Percentiles rank a stretch among this genome's conserved stretches.
These are phyloP conservation scores for Notothenia rossii DNA, from an alignment of 2,113 vertebrate genomes.

Conservation along the genomic window DNA sequence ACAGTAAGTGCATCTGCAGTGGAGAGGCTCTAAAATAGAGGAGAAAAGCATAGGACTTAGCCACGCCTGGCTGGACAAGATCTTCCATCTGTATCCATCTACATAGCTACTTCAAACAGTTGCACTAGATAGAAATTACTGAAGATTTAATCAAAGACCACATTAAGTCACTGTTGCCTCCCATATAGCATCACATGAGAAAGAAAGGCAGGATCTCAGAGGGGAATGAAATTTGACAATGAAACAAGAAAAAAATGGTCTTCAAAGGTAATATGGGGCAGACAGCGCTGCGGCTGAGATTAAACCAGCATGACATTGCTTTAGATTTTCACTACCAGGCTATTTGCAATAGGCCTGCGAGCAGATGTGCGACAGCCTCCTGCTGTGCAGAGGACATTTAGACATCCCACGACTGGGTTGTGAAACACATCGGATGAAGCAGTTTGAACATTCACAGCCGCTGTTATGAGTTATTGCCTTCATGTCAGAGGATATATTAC, in stretches of 20 bases:
- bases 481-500: constrained; percentile 18
- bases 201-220: constrained; percentile 13
- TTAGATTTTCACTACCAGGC: constrained; percentile 18
- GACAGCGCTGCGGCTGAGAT: background rate
- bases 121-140: background rate
- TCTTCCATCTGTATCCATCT: background rate
- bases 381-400: constrained; percentile 30
- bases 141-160: background rate
- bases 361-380: constrained; percentile 37
- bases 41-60: constrained; percentile 4
- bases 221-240: constrained; percentile 6
- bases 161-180: background rate
- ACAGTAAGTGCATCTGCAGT: constrained; percentile 1
- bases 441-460: constrained; percentile 15
- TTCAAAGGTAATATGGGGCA: background rate
- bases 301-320: constrained; percentile 26
- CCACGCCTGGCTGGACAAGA: constrained; percentile 5
- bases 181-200: background rate
- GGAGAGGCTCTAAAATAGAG: constrained; percentile 20
- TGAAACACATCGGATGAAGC: constrained; percentile 38
- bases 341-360: constrained; percentile 14
- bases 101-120: background rate
- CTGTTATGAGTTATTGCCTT: constrained; percentile 27
- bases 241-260: constrained; percentile 15
- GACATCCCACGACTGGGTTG: constrained; percentile 7